Conservation (phyloP, 2,113 vertebrate species). For the Crotophaga sulcirostris region DNA sequence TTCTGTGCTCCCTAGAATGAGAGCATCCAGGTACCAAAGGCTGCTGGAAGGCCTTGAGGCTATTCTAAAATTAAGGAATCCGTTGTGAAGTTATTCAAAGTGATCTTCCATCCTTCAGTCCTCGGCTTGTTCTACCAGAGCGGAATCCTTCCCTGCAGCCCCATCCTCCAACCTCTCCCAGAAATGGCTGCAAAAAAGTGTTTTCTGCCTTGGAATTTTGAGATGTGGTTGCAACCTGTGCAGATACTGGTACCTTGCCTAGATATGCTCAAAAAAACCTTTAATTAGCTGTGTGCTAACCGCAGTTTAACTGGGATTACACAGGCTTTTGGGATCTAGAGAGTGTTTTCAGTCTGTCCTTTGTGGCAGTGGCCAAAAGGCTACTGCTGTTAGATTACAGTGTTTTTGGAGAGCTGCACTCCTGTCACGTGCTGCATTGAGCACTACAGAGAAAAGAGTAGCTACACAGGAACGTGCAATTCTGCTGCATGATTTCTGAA, state of each 20-base stretch:
- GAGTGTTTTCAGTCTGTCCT: neutral
- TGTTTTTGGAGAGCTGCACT: constrained; percentile 1
- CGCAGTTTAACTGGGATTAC: neutral
- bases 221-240: neutral
- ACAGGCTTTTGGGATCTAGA: neutral
- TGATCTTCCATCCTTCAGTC: neutral
- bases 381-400: constrained; percentile 26
- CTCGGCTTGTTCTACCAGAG: neutral
- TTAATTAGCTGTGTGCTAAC: neutral
- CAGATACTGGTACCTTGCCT: neutral
- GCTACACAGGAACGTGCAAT: accelerated
- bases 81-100: neutral
- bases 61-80: neutral
- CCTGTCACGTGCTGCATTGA: neutral
- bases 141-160: neutral
- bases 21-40: neutral
- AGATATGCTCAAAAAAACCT: neutral
- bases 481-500: neutral
- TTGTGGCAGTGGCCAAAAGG: constrained; percentile 20
- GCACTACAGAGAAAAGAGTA: neutral
- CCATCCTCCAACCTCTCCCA: neutral
- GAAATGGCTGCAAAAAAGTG: neutral
- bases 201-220: neutral
- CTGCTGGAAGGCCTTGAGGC: neutral
- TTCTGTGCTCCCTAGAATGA: neutral